Evolutionary conservation across 2,888 invertebrate genomes (phyloP), one percentile per base, ranked within the genome.

Genomic region (Ophion costatus): DNA sequence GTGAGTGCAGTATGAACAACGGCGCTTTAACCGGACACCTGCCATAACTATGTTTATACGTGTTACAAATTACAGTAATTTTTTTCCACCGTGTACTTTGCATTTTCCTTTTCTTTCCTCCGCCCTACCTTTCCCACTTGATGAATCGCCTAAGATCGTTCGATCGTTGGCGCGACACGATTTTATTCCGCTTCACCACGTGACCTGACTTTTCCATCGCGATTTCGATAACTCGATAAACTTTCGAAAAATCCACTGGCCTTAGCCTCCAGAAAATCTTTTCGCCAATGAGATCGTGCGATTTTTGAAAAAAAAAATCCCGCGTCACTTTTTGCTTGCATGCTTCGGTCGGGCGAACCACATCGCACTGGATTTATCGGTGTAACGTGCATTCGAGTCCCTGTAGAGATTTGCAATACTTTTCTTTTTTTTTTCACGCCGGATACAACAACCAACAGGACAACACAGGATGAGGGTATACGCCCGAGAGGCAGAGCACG

Each of bases 41-140:
- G 75, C 75, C 83, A 80, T 70, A 76, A 83, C 75, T 80, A 71
- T 76, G 71, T 76, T 83, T 79, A 79, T 63, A 70, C 75, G 22
- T 70, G 64, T 83, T 57, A 76, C 75, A 76, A 83, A 83, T 80
- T 79, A 75, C 70, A 74, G 74, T 75, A 20, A 79, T 75, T 74
- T 76, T 82, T 83, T 75, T 69, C 38, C 59, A 9, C 38, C 64
- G 56, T 51, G 64, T 79, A 57, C 59, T 57, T 70, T 69, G 11
- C 14, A 33, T 74, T 69, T 78, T 20, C 29, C 20, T 20, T 45
- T 73, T 70, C 67, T 57, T 70, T n/a, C 17, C 73, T 59, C 17
- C 51, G 17, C 22, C n/a, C 63, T 42, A 11, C 66, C 29, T 64
- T 22, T 75, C 0, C 29, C 29, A 1, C n/a, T 66, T 29, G 38